Base-by-base conservation (phyloP, 2,888 invertebrate genomes). In the Meta bourneti region DNA sequence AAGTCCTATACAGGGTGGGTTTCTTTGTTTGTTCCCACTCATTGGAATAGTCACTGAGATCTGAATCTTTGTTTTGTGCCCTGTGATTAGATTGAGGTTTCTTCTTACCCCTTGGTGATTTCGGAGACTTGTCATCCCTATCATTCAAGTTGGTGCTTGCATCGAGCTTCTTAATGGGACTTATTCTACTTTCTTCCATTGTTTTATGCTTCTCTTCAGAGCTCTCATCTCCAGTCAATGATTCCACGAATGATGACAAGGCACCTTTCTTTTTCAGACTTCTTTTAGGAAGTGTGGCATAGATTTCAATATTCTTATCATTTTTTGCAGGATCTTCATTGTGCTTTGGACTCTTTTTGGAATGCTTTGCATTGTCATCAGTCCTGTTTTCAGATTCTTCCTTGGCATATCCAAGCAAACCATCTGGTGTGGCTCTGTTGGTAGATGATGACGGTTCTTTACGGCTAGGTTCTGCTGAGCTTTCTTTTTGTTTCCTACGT, bases 201-300 rank as follows among this genome's bases (percentile, higher is more conserved):
- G 20, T n/a, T 69, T 80, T 86, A 9, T 74, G 84, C 69, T 84
- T 89, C 74, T 92, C 92, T 78, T 86, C 89, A 34, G 81, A 89
- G n/a, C 89, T 89, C 19, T 92, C 92, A 49, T 92, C 92, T 34
- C 89, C 89, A 70, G 86, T 89, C 5, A 89, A 48, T 16, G 92
- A 92, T 77, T 92, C 92, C 16, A 92, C 84, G 81, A 92, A 92
- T n/a, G 92, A 92, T 19, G 88, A 82, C 49, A 92, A 78, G n/a
- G 88, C 84, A 5, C 97, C 98, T 95, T 97, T 98, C 78, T 92
- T 92, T 70, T 92, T 92, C 52, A 92, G 52, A 34, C 82, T 92
- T 69, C 88, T 89, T 95, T 98, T 98, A 1, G 98, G 98, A 54
- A 98, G 95, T 0, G 98, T 98, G 0, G 98, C 98, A 94, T 98